phyloP scores from a whole-genome alignment of 2,113 vertebrate species.

The Condylura cristata region DNA sequence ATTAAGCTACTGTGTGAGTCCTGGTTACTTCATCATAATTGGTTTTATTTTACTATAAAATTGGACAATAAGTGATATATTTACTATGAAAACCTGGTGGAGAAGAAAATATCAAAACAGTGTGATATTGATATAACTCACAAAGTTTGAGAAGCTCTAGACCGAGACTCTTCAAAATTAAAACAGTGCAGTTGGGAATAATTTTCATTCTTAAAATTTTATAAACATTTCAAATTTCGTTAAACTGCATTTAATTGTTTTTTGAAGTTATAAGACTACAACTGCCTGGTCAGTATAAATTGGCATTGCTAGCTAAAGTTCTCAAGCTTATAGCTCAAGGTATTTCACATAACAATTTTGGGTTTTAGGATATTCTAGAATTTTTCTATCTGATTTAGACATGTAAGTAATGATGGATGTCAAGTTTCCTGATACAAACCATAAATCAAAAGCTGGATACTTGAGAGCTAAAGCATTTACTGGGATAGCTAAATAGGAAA shows the following conservation, averaged over 20 bases:
- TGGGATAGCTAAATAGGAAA: not conserved
- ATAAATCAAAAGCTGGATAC: not conserved
- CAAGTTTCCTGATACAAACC: slow-evolving; percentile 49
- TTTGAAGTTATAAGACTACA: slow-evolving; percentile 51
- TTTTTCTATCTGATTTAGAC: not conserved
- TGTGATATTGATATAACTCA: not conserved
- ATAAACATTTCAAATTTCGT: not conserved
- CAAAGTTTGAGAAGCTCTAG: not conserved
- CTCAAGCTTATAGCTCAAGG: slow-evolving; percentile 47
- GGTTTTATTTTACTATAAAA: not conserved
- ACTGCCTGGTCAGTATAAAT: slow-evolving; percentile 51
- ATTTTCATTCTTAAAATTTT: not conserved
- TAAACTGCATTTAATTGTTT: not conserved
- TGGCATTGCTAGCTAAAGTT: not conserved
- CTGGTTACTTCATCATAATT: not conserved
- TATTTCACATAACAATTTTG: not conserved
- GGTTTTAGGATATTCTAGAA: slow-evolving; percentile 5
- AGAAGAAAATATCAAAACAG: not conserved
- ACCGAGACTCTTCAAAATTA: not conserved
- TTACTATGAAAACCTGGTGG: not conserved
- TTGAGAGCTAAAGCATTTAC: not conserved
- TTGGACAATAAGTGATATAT: not conserved
- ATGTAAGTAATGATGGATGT: slow-evolving; percentile 49
- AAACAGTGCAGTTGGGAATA: not conserved
- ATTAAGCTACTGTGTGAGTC: not conserved